phyloP scores from a whole-genome alignment of 2,797 vertebrate species.

The Etheostoma nigrum region DNA sequence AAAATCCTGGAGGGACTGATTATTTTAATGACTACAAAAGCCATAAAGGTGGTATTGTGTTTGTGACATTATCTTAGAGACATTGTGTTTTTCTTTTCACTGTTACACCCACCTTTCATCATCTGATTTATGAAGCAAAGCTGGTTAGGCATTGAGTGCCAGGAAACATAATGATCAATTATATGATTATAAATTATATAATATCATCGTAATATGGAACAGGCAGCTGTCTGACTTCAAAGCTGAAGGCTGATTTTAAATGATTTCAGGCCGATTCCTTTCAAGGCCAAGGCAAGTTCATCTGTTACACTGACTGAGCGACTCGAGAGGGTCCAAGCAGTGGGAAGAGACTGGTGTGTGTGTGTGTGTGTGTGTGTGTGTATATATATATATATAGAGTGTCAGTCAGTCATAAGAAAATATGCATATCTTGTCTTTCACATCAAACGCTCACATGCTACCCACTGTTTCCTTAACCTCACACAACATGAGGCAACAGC shows the following conservation, averaged over 20 bases:
- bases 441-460: constrained; percentile 57
- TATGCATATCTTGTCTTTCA: constrained; percentile 51
- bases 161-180: constrained; percentile 82
- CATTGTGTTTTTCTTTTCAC: constrained; percentile 42
- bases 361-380: neutral
- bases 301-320: constrained; percentile 62
- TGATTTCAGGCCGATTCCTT: constrained; percentile 68
- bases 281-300: constrained; percentile 62
- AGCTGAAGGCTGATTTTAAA: constrained; percentile 71
- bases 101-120: constrained; percentile 68
- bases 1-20: neutral
- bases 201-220: constrained; percentile 73
- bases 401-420: constrained; percentile 52
- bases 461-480: constrained; percentile 62
- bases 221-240: constrained; percentile 79
- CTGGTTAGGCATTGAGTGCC: constrained; percentile 71
- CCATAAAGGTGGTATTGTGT: constrained; percentile 38
- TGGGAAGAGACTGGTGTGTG: constrained; percentile 22
- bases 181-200: constrained; percentile 75
- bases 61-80: constrained; percentile 41
- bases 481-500: constrained; percentile 63
- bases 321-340: constrained; percentile 22
- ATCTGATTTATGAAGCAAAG: constrained; percentile 72
- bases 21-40: constrained; percentile 23
- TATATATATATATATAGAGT: constrained; percentile 1